Conservation (phyloP, 2,113 vertebrate genomes). For the Dromiciops gliroides region DNA sequence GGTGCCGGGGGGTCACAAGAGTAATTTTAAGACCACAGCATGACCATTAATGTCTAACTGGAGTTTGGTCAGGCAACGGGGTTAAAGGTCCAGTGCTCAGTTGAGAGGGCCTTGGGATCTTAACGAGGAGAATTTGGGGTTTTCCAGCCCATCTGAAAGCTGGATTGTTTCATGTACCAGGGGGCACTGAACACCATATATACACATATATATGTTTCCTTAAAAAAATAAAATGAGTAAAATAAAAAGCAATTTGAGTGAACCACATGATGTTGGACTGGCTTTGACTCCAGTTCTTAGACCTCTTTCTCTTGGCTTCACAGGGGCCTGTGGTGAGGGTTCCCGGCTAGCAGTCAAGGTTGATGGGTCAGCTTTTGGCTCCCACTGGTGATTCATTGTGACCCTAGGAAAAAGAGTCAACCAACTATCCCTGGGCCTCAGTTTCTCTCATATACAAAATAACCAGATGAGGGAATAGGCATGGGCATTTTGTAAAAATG, state of each 20-base stretch:
- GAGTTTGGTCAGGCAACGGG: conserved; percentile 61
- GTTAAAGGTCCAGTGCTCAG: conserved; percentile 68
- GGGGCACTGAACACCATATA: conserved; percentile 51
- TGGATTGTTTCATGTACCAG: conserved; percentile 47
- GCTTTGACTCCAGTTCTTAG: conserved; percentile 39
- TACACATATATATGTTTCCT: conserved; percentile 65
- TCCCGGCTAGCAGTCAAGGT: conserved; percentile 19
- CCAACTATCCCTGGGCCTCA: background rate
- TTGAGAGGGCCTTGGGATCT: conserved; percentile 68
- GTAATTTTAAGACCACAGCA: conserved; percentile 57
- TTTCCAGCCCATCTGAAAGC: conserved; percentile 57
- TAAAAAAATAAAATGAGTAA: conserved; percentile 57
- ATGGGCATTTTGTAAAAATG: background rate
- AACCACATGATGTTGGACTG: conserved; percentile 72
- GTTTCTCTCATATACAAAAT: conserved; percentile 41
- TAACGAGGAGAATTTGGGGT: conserved; percentile 76
- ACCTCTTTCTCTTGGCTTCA: conserved; percentile 66
- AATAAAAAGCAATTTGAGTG: conserved; percentile 67
- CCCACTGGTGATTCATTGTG: background rate
- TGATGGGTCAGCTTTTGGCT: conserved; percentile 76
- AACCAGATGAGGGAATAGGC: background rate
- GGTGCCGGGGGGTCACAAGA: conserved; percentile 49
- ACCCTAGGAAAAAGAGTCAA: background rate
- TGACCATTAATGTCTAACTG: conserved; percentile 60
- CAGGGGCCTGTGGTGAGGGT: conserved; percentile 66